These are phyloP conservation scores for Oreochromis aureus DNA, from an alignment of 2,113 vertebrate species.

Conservation along the genomic window DNA sequence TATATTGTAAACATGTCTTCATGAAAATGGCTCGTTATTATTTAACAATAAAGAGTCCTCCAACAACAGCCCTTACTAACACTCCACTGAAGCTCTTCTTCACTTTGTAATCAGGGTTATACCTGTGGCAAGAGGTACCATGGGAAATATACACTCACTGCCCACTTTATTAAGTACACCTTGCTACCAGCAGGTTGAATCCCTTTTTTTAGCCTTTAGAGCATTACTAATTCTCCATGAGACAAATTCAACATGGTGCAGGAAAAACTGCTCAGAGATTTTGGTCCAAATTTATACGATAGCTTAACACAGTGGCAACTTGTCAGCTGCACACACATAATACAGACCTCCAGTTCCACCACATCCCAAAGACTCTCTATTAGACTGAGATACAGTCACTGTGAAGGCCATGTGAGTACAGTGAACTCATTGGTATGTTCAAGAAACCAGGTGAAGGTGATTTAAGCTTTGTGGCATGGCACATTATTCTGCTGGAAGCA, in stretches of 20 bases:
- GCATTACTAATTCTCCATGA: background rate
- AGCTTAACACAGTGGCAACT: background rate
- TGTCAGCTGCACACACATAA: background rate
- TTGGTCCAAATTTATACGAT: rapidly evolving
- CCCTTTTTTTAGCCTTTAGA: background rate
- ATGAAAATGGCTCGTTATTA: background rate
- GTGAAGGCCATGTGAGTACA: background rate
- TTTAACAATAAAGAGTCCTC: background rate
- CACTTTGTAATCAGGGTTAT: background rate
- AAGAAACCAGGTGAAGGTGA: background rate
- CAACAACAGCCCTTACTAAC: background rate
- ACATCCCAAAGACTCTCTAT: background rate
- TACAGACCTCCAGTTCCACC: background rate
- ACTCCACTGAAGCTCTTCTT: background rate
- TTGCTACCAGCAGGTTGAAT: background rate
- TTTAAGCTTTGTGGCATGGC: background rate
- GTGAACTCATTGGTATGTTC: background rate
- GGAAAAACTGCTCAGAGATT: background rate
- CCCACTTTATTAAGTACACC: background rate
- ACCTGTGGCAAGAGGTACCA: background rate
- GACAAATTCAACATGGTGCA: background rate
- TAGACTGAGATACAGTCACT: background rate
- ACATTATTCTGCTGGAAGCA: background rate
- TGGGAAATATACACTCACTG: background rate
- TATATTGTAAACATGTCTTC: background rate